Base-by-base conservation (phyloP, 2,113 vertebrate species). In the Gasterosteus nipponicus region DNA sequence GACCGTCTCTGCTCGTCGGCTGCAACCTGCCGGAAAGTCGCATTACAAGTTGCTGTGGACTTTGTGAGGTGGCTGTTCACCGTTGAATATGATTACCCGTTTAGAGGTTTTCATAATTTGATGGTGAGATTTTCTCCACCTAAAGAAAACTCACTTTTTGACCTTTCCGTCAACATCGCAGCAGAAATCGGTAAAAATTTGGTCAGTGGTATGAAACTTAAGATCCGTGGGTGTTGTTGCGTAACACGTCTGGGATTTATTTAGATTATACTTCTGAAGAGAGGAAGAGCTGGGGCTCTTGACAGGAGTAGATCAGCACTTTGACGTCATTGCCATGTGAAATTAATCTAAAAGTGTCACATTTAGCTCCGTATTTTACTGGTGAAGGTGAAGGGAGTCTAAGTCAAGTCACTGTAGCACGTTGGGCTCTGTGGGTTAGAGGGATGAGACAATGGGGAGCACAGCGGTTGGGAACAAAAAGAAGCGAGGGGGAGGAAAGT, bases 351-450 rank as follows among this genome's bases (percentile, higher is more conserved):
- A 79, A 79, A 90, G 77, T 78, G 85, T 81, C 89, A 86, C 89
- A 71, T 86, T 72, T 78, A 83, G 69, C 57, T 73, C 7, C 7
- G 4, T 54, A 31, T 58, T 85, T 46, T 65, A 2, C 89, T 89
- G 61, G 80, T 64, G 15, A 75, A 79, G 60, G 69, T 69, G 29
- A 71, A 74, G 49, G n/a, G 76, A 73, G 75, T 86, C 69, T 87
- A 78, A 91, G 91, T 91, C 91, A 29, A 73, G 80, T 84, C 88
- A 77, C 60, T 73, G 72, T 70, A 80, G 88, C 73, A 66, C 76
- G 83, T 78, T 83, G 67, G 64, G 67, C 78, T 26, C 54, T 74
- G 65, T 14, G 47, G 83, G 73, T 77, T 65, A 18, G 60, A 44
- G 56, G 73, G 62, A 35, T 49, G 7, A 80, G 72, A 89, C 88